A percentile compares a stretch with the other conserved stretches of the same genome.
Evolutionary conservation across 2,113 vertebrate genomes (phyloP).

Genomic region (Notothenia coriiceps): DNA sequence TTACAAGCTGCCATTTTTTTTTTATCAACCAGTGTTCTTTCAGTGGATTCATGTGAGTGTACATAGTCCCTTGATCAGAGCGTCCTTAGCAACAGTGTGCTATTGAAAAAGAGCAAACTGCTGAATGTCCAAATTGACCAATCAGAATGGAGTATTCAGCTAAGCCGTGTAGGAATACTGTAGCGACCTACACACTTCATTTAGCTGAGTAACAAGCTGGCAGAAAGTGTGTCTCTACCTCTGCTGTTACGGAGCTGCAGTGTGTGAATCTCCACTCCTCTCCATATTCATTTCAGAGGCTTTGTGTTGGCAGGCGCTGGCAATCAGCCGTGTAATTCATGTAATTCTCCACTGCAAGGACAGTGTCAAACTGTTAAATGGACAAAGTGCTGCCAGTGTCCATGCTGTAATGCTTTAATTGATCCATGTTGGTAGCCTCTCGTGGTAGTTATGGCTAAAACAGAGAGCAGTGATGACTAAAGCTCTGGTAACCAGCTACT

Average conservation of each 20-base stretch:
- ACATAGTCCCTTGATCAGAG: too few relatives aligned
- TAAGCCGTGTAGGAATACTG: too few relatives aligned
- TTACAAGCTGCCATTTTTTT: too few relatives aligned
- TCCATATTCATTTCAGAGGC: conserved; percentile 42
- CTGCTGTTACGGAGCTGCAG: background rate
- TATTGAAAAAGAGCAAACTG: too few relatives aligned
- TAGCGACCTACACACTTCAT: conserved; percentile 22
- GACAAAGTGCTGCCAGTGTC: conserved; percentile 43
- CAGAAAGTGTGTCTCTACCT: conserved; percentile 9
- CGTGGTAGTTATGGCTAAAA: conserved; percentile 1
- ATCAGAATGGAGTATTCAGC: too few relatives aligned
- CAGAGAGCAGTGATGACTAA: conserved; percentile 9
- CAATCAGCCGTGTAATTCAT: conserved; percentile 47
- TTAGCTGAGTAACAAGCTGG: conserved; percentile 29
- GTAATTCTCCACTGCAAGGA: conserved; percentile 29
- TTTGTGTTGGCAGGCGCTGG: background rate
- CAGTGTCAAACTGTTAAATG: conserved; percentile 43
- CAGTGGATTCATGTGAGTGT: too few relatives aligned
- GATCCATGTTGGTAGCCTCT: conserved; percentile 30
- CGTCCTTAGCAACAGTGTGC: too few relatives aligned
- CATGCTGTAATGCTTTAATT: conserved; percentile 34
- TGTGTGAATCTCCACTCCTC: conserved; percentile 9
- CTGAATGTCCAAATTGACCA: too few relatives aligned
- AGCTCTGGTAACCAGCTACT: conserved; percentile 23
- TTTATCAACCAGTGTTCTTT: too few relatives aligned